Evolutionary conservation across 1,140 invertebrate genomes (phyloP).

Genomic region (Contarinia nasturtii): DNA sequence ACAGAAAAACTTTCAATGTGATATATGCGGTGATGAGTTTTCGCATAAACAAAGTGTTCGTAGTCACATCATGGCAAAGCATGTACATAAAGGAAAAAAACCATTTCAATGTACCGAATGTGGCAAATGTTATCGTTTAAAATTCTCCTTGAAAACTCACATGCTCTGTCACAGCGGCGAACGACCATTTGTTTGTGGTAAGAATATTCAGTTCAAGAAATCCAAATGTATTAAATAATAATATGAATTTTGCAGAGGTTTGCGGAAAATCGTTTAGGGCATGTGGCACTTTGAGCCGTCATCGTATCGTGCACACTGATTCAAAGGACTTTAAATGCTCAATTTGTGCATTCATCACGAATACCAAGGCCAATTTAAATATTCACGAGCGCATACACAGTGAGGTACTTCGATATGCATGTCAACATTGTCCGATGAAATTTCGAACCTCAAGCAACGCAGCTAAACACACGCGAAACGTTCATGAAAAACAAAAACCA

Average conservation of each 20-base stretch:
- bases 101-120: neutral
- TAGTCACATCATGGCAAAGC: neutral
- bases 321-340: neutral
- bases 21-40: neutral
- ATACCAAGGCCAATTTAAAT: conserved; percentile 1
- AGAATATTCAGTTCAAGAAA: too few relatives aligned
- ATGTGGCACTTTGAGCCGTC: neutral
- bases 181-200: neutral
- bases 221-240: neutral
- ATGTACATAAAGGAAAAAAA: neutral
- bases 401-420: neutral
- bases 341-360: neutral
- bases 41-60: neutral
- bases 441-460: conserved; percentile 1
- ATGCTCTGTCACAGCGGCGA: neutral
- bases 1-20: neutral
- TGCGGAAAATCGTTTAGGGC: conserved; percentile 1
- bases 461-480: neutral
- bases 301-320: neutral
- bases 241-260: neutral
- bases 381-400: conserved; percentile 1
- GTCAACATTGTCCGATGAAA: conserved; percentile 1
- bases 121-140: neutral
- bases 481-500: conserved; percentile 1
- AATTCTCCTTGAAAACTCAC: neutral